Base-by-base conservation (phyloP, 2,797 vertebrate species). In the Hoplostethus atlanticus region DNA sequence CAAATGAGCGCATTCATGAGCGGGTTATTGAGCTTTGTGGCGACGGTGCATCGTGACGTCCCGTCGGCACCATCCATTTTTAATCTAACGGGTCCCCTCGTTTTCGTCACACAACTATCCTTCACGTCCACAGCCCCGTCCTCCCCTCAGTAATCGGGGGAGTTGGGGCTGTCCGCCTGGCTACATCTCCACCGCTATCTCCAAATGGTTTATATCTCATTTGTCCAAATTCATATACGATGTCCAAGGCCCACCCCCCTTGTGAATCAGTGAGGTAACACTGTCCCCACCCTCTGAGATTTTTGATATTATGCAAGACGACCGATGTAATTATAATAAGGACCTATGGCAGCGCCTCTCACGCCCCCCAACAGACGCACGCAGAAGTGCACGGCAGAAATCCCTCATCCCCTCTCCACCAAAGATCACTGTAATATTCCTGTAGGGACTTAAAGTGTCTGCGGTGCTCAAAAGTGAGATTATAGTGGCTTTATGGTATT, bases 11-110 rank as follows among this genome's bases (percentile, higher is more conserved):
- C 88, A 84, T 89, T 84, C 83, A 81, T 16, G 83, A 84, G 81
- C 83, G 64, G 83, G 84, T 91, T 92, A 89, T 83, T 70, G 89
- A 83, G 92, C 89, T 87, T 81, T 91, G 85, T 94, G 93, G 89
- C 79, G 88, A 89, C 92, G 67, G 79, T 87, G 88, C 85, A 77
- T 59, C 83, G 88, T 95, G 95, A 96, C 95, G 95, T 95, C 91
- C 93, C 86, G 63, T 65, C 85, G 84, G 87, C 79, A 69, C 80
- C 89, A 83, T 93, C 95, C 94, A 95, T 42, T 95, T 89, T 68
- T 74, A 83, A 79, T 87, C 77, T 79, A 88, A 85, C 75, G 86
- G 83, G 83, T 86, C 64, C 71, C 71, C 68, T 69, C 13, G 64
- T 71, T 76, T 55, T 50, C 63, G 51, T 63, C 74, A 55, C 59